Evolutionary conservation across 2,797 vertebrate genomes (phyloP).

Genomic region (Danio tinwini): DNA sequence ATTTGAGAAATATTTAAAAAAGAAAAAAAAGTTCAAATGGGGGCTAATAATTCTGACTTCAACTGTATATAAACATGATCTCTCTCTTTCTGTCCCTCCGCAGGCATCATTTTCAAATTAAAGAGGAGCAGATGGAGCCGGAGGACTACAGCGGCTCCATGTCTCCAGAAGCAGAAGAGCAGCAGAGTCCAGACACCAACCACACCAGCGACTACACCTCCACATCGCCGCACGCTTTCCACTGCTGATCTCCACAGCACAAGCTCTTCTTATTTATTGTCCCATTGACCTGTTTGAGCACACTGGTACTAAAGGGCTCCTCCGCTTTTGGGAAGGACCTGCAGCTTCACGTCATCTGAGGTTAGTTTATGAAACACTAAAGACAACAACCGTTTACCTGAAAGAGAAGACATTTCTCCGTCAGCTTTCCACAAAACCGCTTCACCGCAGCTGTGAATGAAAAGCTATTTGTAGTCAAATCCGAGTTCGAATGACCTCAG

Average conservation of each 20-base stretch:
- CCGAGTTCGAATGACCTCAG: constrained; percentile 80
- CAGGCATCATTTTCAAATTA: constrained; percentile 86
- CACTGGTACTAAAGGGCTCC: constrained; percentile 83
- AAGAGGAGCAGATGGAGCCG: constrained; percentile 93
- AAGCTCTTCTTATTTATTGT: background rate
- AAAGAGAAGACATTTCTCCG: constrained; percentile 6
- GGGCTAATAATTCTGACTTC: too few relatives aligned
- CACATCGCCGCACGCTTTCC: constrained; percentile 75
- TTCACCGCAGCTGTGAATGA: constrained; percentile 35
- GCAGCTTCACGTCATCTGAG: constrained; percentile 25
- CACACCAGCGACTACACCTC: constrained; percentile 82
- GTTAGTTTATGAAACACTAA: constrained; percentile 54
- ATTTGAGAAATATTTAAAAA: too few relatives aligned
- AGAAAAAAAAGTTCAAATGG: too few relatives aligned
- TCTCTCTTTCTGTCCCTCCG: constrained; percentile 18
- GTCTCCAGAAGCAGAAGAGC: constrained; percentile 90
- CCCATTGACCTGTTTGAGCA: constrained; percentile 75
- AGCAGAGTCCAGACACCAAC: constrained; percentile 91
- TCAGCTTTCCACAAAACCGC: constrained; percentile 26
- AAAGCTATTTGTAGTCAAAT: constrained; percentile 46
- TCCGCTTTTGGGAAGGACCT: constrained; percentile 35
- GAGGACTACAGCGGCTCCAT: constrained; percentile 91
- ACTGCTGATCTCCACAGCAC: constrained; percentile 63
- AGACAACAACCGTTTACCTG: background rate
- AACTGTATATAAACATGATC: too few relatives aligned